Conservation (phyloP, 1,140 invertebrate species). For the Bombyx mori region ASM3026992v2 NC_085127.1:7106001-7106500, state of each 20-base stretch:
- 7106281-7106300: too few relatives aligned
- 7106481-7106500: slow-evolving; percentile 23
- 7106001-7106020: slow-evolving; percentile 59
- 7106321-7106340: neutral
- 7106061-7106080: slow-evolving; percentile 55
- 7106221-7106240: too few relatives aligned
- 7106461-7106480: slow-evolving; percentile 22
- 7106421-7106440: slow-evolving; percentile 21
- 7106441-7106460: slow-evolving; percentile 26
- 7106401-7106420: slow-evolving; percentile 5
- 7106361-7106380: neutral
- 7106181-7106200: too few relatives aligned
- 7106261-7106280: too few relatives aligned
- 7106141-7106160: too few relatives aligned
- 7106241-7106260: too few relatives aligned
- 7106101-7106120: neutral
- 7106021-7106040: slow-evolving; percentile 59
- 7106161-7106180: too few relatives aligned
- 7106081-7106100: too few relatives aligned
- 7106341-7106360: too few relatives aligned
- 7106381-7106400: slow-evolving; percentile 8
- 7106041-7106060: slow-evolving; percentile 66
- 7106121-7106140: too few relatives aligned
- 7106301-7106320: too few relatives aligned
- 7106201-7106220: too few relatives aligned